Evolutionary conservation across 2,113 vertebrate genomes (phyloP).

Genomic region (Cariama cristata): DNA sequence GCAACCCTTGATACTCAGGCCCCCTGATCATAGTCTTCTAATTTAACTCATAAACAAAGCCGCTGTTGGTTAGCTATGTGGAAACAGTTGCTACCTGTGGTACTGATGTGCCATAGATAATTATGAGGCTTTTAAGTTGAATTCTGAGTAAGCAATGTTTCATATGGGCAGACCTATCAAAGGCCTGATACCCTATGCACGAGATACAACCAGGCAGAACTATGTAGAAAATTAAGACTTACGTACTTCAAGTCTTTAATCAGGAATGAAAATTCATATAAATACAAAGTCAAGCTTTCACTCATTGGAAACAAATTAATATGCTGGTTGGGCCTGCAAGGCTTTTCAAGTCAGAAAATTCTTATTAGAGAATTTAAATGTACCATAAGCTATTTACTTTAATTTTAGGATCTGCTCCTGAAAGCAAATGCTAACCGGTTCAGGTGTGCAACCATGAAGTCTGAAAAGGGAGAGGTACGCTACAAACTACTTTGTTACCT

Average conservation of each 20-base stretch:
- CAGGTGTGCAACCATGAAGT: slow-evolving; percentile 77
- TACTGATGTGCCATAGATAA: not conserved
- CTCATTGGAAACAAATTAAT: not conserved
- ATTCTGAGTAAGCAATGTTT: not conserved
- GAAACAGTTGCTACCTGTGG: not conserved
- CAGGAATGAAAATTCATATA: not conserved
- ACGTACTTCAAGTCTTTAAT: not conserved
- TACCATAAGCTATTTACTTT: not conserved
- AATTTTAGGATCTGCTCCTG: slow-evolving; percentile 74
- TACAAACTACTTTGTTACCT: not conserved
- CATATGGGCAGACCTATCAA: not conserved
- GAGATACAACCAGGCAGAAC: not conserved
- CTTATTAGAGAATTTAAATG: not conserved
- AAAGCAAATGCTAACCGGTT: slow-evolving; percentile 80
- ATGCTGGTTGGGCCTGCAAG: not conserved
- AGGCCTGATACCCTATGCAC: not conserved
- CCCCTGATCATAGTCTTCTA: not conserved
- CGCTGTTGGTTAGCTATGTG: not conserved
- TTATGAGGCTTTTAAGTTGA: not conserved
- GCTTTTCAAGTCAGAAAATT: not conserved
- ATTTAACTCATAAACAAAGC: not conserved
- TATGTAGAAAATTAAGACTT: not conserved
- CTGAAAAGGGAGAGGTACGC: slow-evolving; percentile 71
- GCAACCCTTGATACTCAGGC: not conserved
- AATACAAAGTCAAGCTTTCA: not conserved